Evolutionary conservation across 2,888 invertebrate genomes (phyloP), one percentile per base, ranked within the genome.

Genomic region (Athalia circularis): DNA sequence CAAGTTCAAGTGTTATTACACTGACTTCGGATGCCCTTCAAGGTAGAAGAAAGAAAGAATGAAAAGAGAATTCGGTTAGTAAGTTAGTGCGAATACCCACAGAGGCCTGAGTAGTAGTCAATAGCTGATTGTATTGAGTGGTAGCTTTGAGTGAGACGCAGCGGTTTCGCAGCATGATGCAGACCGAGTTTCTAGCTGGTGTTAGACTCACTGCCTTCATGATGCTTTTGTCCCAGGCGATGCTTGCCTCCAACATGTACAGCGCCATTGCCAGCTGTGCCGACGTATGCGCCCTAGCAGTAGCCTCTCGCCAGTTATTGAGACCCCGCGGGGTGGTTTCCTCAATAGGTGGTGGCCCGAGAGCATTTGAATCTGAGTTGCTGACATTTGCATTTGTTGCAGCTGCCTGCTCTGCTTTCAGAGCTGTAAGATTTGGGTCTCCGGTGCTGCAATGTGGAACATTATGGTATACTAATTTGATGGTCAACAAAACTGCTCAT

Each of bases 211-310:
- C 98, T 92, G 98, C 99, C 94, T 98, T 98, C 98, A 99, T 98
- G 88, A 98, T 97, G 92, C 98, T 98, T 92, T 98, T 98, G 92
- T 99, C 99, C 99, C 99, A 99, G 59, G 98, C 98, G 85, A 99
- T 97, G 88, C 96, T 96, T 3, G 95, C 95, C 89, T 98, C 98
- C 83, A 99, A 92, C 85, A 97, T 96, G 87, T 97, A 96, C 79
- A 98, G 92, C 84, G 96, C 95, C 94, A 98, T 95, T 43, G 97
- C 96, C 45, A 99, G 92, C 88, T 99, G 98, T 0, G 98, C 96
- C 0, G 98, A 95, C 0, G 97, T 97, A 85, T 94, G 94, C 65
- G 97, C 95, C 72, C 95, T 94, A 0, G 94, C 92, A 0, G 98
- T 95, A 0, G 97, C 98, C 84, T 96, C 96, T 0, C 98, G 94